A percentile compares a stretch with the other conserved stretches of the same genome.
Evolutionary conservation across 2,797 vertebrate species (phyloP).

Genomic region (Hephaestus fuliginosus): DNA sequence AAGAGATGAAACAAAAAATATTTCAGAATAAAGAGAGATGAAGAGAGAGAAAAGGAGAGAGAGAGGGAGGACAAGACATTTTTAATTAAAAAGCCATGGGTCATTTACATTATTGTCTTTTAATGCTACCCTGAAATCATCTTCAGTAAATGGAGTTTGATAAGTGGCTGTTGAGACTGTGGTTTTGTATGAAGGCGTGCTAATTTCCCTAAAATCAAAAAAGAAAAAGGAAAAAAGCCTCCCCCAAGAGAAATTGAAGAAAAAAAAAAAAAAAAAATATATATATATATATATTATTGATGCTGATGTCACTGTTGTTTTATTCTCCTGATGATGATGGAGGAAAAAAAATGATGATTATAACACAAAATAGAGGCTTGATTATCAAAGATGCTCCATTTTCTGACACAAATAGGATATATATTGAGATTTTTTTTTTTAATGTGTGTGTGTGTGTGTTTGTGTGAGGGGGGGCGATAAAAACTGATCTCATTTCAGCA

Average conservation of each 20-base stretch:
- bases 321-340: slow-evolving; percentile 10
- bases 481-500: slow-evolving; percentile 81
- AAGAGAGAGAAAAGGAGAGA: background rate
- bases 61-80: slow-evolving; percentile 55
- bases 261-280: slow-evolving; percentile 20
- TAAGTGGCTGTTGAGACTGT: slow-evolving; percentile 75
- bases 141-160: slow-evolving; percentile 68
- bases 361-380: slow-evolving; percentile 17
- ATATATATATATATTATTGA: slow-evolving; percentile 2
- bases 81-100: slow-evolving; percentile 85
- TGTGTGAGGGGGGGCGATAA: slow-evolving; percentile 2
- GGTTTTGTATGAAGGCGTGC: slow-evolving; percentile 64
- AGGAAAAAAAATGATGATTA: slow-evolving; percentile 1
- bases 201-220: slow-evolving; percentile 72
- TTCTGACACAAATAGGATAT: slow-evolving; percentile 42
- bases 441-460: no score
- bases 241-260: slow-evolving; percentile 24
- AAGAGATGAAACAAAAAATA: slow-evolving; percentile 69
- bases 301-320: slow-evolving; percentile 32
- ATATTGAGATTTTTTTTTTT: slow-evolving; percentile 32
- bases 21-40: background rate
- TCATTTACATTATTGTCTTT: slow-evolving; percentile 84
- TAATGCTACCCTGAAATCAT: slow-evolving; percentile 82
- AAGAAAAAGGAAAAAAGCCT: slow-evolving; percentile 4
- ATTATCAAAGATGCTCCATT: slow-evolving; percentile 50